Conservation (phyloP, 2,113 vertebrate genomes). For the Cyprinodon brontotheroides region DNA sequence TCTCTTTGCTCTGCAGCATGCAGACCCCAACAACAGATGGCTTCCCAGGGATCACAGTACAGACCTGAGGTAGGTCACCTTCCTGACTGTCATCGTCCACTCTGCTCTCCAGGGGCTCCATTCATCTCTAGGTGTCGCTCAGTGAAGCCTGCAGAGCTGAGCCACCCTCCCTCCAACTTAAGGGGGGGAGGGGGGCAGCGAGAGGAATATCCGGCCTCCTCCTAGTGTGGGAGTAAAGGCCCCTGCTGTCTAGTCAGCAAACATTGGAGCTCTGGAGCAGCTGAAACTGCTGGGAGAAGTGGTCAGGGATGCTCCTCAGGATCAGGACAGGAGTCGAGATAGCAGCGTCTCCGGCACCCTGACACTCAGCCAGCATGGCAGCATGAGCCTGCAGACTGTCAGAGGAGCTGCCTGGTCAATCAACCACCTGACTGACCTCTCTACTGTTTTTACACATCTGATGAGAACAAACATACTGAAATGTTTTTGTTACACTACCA, state of each 20-base stretch:
- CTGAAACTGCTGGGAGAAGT: conserved; percentile 24
- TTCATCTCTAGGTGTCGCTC: conserved; percentile 60
- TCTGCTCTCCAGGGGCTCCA: conserved; percentile 31
- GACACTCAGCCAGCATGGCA: conserved; percentile 48
- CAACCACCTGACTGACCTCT: background rate
- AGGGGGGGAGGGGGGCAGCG: conserved; percentile 45
- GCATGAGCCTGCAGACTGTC: conserved; percentile 46
- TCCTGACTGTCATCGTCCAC: conserved; percentile 18
- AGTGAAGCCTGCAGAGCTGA: conserved; percentile 42
- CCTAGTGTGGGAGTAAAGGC: conserved; percentile 60
- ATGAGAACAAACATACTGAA: background rate
- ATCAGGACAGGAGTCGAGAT: conserved; percentile 63
- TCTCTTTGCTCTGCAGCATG: conserved; percentile 6
- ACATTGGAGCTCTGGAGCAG: conserved; percentile 39
- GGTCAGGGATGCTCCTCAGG: conserved; percentile 66
- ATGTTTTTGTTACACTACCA: background rate
- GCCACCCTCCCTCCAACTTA: conserved; percentile 57
- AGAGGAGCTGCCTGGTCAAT: conserved; percentile 13
- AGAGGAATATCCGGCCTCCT: conserved; percentile 63
- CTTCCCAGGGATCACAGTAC: conserved; percentile 52
- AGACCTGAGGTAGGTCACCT: conserved; percentile 47
- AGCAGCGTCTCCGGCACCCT: conserved; percentile 72
- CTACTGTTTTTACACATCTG: background rate
- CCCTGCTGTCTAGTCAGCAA: conserved; percentile 61
- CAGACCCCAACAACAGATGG: conserved; percentile 40